Conservation (phyloP, 2,797 vertebrate genomes). For the Novumbra hubbsi region DNA sequence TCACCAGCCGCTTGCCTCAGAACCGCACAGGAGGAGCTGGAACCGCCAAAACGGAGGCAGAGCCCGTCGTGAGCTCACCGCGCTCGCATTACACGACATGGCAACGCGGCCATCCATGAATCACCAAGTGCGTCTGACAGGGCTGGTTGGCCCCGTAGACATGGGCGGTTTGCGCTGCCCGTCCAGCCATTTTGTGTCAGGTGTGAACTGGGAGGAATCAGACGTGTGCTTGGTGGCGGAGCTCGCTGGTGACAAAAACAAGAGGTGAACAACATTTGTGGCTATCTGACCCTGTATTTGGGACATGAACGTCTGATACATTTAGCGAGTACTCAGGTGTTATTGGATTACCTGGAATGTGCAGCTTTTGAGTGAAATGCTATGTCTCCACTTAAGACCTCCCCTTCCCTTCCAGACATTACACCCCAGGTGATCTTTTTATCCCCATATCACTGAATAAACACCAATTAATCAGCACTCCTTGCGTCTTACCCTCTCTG, state of each 20-base stretch:
- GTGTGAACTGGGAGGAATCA: slow-evolving; percentile 50
- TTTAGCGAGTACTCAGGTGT: not conserved
- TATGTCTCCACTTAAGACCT: not conserved
- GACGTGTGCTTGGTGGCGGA: slow-evolving; percentile 30
- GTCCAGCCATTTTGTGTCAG: slow-evolving; percentile 8
- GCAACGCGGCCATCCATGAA: slow-evolving; percentile 36
- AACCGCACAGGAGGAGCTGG: not conserved
- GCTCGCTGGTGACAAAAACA: slow-evolving; percentile 33
- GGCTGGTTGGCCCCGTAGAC: slow-evolving; percentile 51
- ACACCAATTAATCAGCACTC: slow-evolving; percentile 27
- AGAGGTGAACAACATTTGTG: slow-evolving; percentile 2
- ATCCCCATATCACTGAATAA: slow-evolving; percentile 12
- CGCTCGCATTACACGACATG: not conserved
- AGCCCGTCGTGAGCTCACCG: no score
- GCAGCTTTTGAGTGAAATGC: not conserved
- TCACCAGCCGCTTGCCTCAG: not conserved
- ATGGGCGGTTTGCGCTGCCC: slow-evolving; percentile 14
- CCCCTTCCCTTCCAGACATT: not conserved
- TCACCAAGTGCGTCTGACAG: slow-evolving; percentile 62
- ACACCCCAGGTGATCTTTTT: slow-evolving; percentile 20
- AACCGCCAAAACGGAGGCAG: no score
- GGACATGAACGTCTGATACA: no score
- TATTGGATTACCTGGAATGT: not conserved
- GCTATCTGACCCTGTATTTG: slow-evolving; percentile 1
- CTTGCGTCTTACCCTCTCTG: slow-evolving; percentile 41